Conservation (phyloP, 2,113 vertebrate species). For the Rhabdornis inornatus region DNA sequence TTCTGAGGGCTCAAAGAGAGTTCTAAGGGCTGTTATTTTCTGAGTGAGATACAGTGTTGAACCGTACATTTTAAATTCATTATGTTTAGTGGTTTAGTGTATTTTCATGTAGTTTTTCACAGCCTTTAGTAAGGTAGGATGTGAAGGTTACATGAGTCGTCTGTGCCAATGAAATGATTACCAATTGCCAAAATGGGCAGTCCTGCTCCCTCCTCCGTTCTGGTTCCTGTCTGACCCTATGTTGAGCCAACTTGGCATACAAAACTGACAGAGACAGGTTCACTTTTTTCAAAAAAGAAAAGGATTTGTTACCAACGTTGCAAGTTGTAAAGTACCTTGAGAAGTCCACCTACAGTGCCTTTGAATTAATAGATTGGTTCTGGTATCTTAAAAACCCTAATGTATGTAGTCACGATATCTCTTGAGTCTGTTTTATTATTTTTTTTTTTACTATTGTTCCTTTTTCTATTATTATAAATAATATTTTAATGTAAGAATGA, state of each 20-base stretch:
- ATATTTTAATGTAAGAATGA: neutral
- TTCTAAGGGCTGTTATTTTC: neutral
- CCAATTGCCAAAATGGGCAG: slow-evolving; percentile 1
- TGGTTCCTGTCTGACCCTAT: slow-evolving; percentile 1
- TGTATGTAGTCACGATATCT: neutral
- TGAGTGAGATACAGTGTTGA: neutral
- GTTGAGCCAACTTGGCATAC: neutral
- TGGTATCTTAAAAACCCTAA: neutral
- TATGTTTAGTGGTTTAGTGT: neutral
- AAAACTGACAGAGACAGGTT: neutral
- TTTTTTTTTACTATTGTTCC: neutral
- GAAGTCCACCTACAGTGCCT: neutral
- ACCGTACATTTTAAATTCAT: neutral
- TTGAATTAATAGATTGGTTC: neutral
- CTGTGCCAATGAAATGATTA: neutral
- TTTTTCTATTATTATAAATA: neutral
- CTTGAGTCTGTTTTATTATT: neutral
- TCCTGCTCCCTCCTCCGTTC: neutral
- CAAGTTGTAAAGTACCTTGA: neutral
- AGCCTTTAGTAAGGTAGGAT: neutral
- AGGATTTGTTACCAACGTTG: neutral
- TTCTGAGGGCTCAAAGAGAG: neutral
- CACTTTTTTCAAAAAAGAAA: neutral
- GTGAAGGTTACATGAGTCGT: neutral
- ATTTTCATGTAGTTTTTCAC: neutral